Conservation (phyloP, 2,113 vertebrate species). For the Pelecanus crispus region DNA sequence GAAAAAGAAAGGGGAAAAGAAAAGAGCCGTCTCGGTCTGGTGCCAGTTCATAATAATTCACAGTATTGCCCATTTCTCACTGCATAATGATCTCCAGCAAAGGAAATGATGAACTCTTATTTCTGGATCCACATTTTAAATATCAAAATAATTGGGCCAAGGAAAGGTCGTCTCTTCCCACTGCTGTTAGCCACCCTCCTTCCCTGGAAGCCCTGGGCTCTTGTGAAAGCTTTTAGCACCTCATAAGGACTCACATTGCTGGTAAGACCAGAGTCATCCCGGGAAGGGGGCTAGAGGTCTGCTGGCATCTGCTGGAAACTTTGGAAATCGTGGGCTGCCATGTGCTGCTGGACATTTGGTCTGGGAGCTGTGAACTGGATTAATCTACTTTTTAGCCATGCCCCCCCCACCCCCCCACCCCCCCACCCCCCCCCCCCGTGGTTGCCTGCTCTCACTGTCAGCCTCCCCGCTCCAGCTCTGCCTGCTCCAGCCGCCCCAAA, state of each 20-base stretch:
- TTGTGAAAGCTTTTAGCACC: conserved; percentile 14
- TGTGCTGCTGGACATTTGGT: not conserved
- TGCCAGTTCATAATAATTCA: conserved; percentile 45
- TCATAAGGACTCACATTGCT: not conserved
- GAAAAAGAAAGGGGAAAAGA: not conserved
- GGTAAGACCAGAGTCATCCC: not conserved
- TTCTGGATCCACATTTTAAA: conserved; percentile 18
- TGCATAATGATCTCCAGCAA: conserved; percentile 22
- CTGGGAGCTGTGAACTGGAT: not conserved
- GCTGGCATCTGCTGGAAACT: not conserved
- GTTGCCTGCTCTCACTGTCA: not conserved
- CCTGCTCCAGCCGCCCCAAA: not conserved
- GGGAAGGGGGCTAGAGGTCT: not conserved
- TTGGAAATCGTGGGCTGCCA: not conserved
- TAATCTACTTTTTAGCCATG: not conserved
- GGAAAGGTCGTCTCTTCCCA: conserved; percentile 13
- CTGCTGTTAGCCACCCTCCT: not conserved
- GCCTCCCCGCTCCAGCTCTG: not conserved
- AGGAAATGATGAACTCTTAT: conserved; percentile 13
- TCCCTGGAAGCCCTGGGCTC: not conserved
- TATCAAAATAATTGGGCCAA: conserved; percentile 26
- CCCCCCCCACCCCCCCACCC: too few relatives aligned
- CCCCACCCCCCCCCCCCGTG: not conserved
- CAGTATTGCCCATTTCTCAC: conserved; percentile 20
- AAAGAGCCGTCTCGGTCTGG: not conserved